Base-by-base conservation (phyloP, 2,797 vertebrate species). In the Danio tinwini region DNA sequence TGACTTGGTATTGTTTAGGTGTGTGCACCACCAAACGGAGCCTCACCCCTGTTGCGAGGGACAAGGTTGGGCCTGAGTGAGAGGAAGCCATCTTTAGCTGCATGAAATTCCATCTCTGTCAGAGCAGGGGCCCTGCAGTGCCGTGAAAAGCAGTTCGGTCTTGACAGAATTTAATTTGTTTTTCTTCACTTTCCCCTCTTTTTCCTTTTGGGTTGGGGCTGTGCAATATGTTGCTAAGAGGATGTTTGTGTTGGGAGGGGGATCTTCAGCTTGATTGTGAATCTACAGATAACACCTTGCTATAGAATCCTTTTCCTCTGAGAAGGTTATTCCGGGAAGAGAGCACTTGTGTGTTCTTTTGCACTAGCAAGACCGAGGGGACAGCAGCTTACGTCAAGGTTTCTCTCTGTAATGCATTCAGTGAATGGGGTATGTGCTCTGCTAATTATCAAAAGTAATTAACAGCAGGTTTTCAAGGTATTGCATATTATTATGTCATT, bases 81-180 rank as follows among this genome's bases (percentile, higher is more conserved):
- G 53, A 78, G 84, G 74, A 78, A 84, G 73, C 78, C 73, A 80
- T 78, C 75, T 85, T 86, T 78, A 83, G 80, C 82, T 50, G 83
- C 69, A 63, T 85, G 81, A 86, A 90, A 88, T 86, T 87, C 85
- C 44, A 85, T 89, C 86, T 81, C 78, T 40, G 80, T 84, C 40
- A 82, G 85, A 71, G 2, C 55, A n/a, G 5, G 73, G 70, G 19
- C 73, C 39, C 50, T 9, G 78, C 85, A 81, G 7, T 70, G 86
- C 80, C 39, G 55, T 83, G 78, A 85, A 88, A 87, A 87, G 50
- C 83, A 83, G 78, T 85, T 84, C 70, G 52, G 75, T 80, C 82
- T 79, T 79, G 82, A 85, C 83, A 55, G 81, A 87, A 89, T 87
- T 85, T 52, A 88, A 83, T 86, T 87, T 70, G 55, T 73, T 77